Evolutionary conservation across 1,140 invertebrate genomes (phyloP).

Genomic region (Drosophila varians): DNA sequence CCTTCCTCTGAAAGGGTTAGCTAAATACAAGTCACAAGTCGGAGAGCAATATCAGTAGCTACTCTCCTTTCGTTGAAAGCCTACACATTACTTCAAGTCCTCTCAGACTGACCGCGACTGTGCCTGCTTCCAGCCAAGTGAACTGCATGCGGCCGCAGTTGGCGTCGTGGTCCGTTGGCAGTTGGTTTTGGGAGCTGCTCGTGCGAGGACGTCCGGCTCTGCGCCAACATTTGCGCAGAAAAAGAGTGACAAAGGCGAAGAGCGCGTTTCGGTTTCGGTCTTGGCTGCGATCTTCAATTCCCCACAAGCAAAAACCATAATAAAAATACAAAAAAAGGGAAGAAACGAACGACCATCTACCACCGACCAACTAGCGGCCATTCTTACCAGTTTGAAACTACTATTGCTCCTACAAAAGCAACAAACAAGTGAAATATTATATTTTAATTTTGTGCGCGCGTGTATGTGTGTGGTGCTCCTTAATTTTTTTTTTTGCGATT

Average conservation of each 20-base stretch:
- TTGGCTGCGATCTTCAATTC: conserved; percentile 16
- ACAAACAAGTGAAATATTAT: conserved; percentile 54
- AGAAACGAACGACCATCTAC: conserved; percentile 1
- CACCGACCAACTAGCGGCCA: neutral
- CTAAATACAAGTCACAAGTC: no score
- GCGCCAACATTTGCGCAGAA: conserved; percentile 10
- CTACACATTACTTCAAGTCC: no score
- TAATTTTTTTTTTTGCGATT: conserved; percentile 44
- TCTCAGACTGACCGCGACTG: neutral
- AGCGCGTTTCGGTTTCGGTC: conserved; percentile 8
- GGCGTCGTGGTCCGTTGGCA: conserved; percentile 29
- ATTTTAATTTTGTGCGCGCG: conserved; percentile 53
- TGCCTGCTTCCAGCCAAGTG: conserved; percentile 7
- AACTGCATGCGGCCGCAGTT: conserved; percentile 36
- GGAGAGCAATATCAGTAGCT: no score
- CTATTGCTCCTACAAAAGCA: neutral
- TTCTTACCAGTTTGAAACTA: no score
- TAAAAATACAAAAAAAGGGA: conserved; percentile 5
- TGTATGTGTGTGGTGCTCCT: conserved; percentile 5
- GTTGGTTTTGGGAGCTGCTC: conserved; percentile 66
- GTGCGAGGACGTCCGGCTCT: conserved; percentile 66
- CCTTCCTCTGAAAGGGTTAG: neutral
- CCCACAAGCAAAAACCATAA: conserved; percentile 2
- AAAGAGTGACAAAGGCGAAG: conserved; percentile 11
- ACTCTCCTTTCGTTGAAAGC: no score